Base-by-base conservation (phyloP, 2,797 vertebrate species). In the Siniperca obscura region DNA sequence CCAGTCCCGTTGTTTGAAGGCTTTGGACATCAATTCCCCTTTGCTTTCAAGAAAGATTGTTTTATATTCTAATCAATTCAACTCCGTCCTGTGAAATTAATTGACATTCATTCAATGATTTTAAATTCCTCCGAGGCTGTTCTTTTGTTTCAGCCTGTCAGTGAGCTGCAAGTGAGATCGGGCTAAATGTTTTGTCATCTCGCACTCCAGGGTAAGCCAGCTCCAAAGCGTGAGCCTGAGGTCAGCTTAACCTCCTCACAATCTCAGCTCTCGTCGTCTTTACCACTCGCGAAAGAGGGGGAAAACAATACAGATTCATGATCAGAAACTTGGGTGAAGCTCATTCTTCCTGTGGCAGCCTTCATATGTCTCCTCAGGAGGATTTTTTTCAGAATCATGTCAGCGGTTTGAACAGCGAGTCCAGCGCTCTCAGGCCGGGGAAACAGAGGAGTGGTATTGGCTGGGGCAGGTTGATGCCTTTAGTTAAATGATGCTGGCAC, bases 1-100 rank as follows among this genome's bases (percentile, higher is more conserved):
- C 89, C 75, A 52, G 80, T 91, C 86, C 75, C 22, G 61, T 85
- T 83, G 86, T 95, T 93, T 93, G 93, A 95, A 95, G 93, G 91
- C 93, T 92, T 93, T 91, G 90, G 93, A 95, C 93, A 90, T 95
- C 93, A 94, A 95, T 95, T 95, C 94, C 94, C 93, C 79, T 93
- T 88, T 94, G 94, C 93, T 93, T 93, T 94, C 92, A 88, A 93
- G 91, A 94, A 93, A 93, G 93, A 93, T 95, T 94, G 93, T 94
- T 95, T 94, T 94, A 95, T 95, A 95, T 95, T 95, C 92, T 93
- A 95, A 95, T 95, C 93, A 94, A 95, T 95, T 95, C 94, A 92
- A 93, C 90, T 90, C 89, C 75, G 75, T 92, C 91, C 93, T 89
- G 90, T 90, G 91, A 94, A 94, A 95, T 94, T 95, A 94, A 94